Evolutionary conservation across 2,888 invertebrate species (phyloP).

Genomic region (Lottia scabra): DNA sequence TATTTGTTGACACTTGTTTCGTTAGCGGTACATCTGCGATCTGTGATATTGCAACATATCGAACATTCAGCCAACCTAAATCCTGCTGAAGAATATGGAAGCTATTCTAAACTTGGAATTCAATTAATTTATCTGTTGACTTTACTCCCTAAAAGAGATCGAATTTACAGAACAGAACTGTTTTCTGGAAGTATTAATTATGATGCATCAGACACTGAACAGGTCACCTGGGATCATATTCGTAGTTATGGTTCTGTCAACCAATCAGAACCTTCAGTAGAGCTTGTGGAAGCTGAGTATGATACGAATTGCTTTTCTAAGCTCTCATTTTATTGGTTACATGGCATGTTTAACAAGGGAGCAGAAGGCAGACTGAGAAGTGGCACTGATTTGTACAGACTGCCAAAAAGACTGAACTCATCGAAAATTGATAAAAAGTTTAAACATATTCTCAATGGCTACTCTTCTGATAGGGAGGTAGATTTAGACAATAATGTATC

Average conservation of each 20-base stretch:
- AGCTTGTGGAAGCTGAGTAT: conserved; percentile 74
- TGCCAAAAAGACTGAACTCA: conserved; percentile 60
- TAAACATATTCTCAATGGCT: conserved; percentile 31
- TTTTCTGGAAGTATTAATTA: conserved; percentile 36
- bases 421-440: conserved; percentile 49
- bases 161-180: conserved; percentile 29
- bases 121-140: conserved; percentile 80
- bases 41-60: conserved; percentile 71
- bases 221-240: conserved; percentile 34
- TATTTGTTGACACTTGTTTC: conserved; percentile 80
- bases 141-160: conserved; percentile 74
- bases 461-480: neutral
- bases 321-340: conserved; percentile 89
- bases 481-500: conserved; percentile 12
- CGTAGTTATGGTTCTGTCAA: conserved; percentile 28
- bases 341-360: conserved; percentile 77
- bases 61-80: conserved; percentile 36
- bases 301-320: conserved; percentile 78
- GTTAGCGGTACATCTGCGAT: conserved; percentile 78
- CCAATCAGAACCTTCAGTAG: conserved; percentile 1
- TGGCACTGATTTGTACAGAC: conserved; percentile 63
- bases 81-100: conserved; percentile 48
- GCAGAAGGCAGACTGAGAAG: conserved; percentile 72
- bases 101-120: conserved; percentile 66
- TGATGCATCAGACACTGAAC: conserved; percentile 43